Evolutionary conservation across 2,113 vertebrate genomes (phyloP).

Genomic region (Onychostruthus taczanowskii): DNA sequence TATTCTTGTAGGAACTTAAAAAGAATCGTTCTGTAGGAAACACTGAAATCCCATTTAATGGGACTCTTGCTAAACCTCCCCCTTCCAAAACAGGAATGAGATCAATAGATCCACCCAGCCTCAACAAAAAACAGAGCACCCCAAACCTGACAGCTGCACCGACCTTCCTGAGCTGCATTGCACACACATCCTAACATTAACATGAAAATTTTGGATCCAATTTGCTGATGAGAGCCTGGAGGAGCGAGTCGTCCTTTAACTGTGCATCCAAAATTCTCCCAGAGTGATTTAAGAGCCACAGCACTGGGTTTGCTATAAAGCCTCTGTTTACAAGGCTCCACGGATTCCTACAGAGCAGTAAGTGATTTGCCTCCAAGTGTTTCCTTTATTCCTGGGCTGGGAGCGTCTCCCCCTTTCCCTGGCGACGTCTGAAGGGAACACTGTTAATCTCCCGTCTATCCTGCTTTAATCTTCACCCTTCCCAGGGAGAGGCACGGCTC

Average conservation of each 20-base stretch:
- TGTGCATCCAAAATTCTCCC: not conserved
- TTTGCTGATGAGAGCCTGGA: not conserved
- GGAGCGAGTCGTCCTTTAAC: not conserved
- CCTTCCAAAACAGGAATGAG: not conserved
- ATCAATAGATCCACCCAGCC: fast-evolving
- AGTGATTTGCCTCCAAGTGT: constrained; percentile 14
- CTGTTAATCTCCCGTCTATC: not conserved
- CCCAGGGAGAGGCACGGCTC: not conserved
- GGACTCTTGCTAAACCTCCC: not conserved
- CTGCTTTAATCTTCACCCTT: not conserved
- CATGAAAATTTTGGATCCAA: not conserved
- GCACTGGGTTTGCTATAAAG: not conserved
- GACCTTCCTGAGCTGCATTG: not conserved
- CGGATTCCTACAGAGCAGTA: not conserved
- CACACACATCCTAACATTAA: not conserved
- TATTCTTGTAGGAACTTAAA: not conserved
- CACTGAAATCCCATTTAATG: not conserved
- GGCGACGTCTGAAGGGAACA: not conserved
- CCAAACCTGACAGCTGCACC: not conserved
- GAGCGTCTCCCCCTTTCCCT: not conserved
- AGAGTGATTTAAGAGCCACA: constrained; percentile 20
- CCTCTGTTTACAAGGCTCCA: constrained; percentile 33
- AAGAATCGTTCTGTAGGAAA: not conserved
- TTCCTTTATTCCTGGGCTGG: not conserved
- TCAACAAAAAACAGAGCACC: fast-evolving